Evolutionary conservation across 1,140 invertebrate genomes (phyloP).

Genomic region (Calephelis nemesis): DNA sequence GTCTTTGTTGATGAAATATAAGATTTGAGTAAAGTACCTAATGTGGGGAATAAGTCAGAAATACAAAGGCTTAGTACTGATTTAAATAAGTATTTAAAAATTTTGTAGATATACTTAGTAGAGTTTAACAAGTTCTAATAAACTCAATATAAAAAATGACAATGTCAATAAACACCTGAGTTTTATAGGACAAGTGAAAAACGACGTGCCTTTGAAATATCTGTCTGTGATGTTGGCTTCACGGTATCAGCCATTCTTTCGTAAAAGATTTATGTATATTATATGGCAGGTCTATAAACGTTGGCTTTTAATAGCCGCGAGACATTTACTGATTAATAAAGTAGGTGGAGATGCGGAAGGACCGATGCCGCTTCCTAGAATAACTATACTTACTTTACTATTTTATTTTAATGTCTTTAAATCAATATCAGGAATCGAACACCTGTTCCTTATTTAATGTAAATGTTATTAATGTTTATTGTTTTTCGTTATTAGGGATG

Average conservation of each 20-base stretch:
- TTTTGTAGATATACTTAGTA: no score
- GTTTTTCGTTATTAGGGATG: no score
- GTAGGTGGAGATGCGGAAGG: slow-evolving; percentile 69
- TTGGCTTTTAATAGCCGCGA: slow-evolving; percentile 68
- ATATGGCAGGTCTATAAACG: slow-evolving; percentile 72
- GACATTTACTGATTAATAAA: slow-evolving; percentile 77
- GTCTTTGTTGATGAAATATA: no score
- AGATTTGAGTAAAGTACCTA: no score
- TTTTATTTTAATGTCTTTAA: slow-evolving; percentile 8
- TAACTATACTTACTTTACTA: slow-evolving; percentile 17
- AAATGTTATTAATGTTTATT: not conserved
- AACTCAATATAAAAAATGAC: slow-evolving; percentile 23
- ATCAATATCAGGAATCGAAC: not conserved
- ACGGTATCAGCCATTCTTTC: slow-evolving; percentile 63
- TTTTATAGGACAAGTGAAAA: slow-evolving; percentile 62
- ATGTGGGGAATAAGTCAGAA: no score
- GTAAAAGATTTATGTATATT: slow-evolving; percentile 67
- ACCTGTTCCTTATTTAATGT: not conserved
- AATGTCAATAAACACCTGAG: slow-evolving; percentile 59
- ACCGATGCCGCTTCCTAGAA: slow-evolving; percentile 62
- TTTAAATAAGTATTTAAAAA: no score
- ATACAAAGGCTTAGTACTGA: no score
- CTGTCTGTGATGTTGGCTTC: slow-evolving; percentile 64
- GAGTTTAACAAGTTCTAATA: no score
- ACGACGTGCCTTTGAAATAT: slow-evolving; percentile 66